Evolutionary conservation across 2,888 invertebrate genomes (phyloP), one percentile per base, ranked within the genome.

Genomic region (Lithosia quadra): DNA sequence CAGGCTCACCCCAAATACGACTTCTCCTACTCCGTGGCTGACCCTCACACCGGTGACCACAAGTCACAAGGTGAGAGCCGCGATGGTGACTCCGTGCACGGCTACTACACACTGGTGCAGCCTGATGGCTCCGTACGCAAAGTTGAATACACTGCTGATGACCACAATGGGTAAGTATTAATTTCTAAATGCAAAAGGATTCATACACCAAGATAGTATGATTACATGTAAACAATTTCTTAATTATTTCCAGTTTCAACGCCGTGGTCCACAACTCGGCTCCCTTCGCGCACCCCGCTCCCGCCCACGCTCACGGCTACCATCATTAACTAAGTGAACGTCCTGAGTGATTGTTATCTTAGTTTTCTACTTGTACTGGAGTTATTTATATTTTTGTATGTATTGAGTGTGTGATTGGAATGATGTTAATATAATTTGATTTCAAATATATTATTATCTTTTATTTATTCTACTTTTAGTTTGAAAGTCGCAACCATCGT

Each of bases 31-130:
- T 95, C 95, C 71, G 95, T 96, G 69, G 95, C 96, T 69, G 96
- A 96, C 86, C 95, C 95, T 9, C 96, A 96, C 86, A 96, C 96
- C 78, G 96, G 96, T 55, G 96, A 96, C 91, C 95, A 96, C 90
- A 96, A 96, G 92, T 91, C 93, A 81, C 96, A 92, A 72, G 91
- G 88, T 78, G 92, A 92, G 83, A 86, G 84, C 81, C 90, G 92
- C 66, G 90, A 92, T 63, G 92, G 92, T 13, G 92, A 92, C 63
- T 88, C 90, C 22, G 92, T 92, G 58, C 93, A 92, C 79, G 95
- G 95, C 34, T 87, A 94, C 82, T 95, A 95, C 90, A 91, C 93
- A 3, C 87, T 95, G 68, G 86, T 93, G 64, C 95, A 95, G 82
- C 94, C 95, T 65, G 95, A 95, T 76, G 95, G 95, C 73, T 92